Conservation (phyloP, 2,113 vertebrate species). For the Pseudorasbora parva region DNA sequence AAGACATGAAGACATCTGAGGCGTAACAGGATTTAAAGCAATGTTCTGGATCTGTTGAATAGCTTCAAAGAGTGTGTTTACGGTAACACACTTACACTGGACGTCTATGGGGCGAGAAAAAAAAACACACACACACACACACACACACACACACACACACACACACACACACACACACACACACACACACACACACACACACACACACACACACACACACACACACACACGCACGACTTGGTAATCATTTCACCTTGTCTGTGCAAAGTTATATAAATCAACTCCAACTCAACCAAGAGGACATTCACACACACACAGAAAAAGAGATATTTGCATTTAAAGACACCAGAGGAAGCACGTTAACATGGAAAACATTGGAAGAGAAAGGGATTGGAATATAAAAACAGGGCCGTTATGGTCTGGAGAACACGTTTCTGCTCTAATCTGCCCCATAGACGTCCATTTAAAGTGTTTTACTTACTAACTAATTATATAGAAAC, state of each 20-base stretch:
- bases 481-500: too few relatives aligned
- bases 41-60: not conserved
- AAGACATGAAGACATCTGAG: not conserved
- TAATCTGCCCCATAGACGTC: not conserved
- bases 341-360: too few relatives aligned
- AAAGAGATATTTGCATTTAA: too few relatives aligned
- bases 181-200: not conserved
- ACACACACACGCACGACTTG: not conserved
- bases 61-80: not conserved
- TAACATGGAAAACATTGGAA: too few relatives aligned
- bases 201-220: not conserved
- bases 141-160: not conserved
- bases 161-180: not conserved
- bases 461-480: not conserved
- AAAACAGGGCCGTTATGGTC: not conserved
- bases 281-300: not conserved
- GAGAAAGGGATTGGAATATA: too few relatives aligned
- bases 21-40: not conserved
- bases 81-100: not conserved
- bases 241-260: not conserved
- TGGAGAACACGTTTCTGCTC: not conserved
- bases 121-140: not conserved
- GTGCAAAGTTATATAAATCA: not conserved
- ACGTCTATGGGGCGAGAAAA: not conserved
- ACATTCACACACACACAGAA: too few relatives aligned